phyloP scores from a whole-genome alignment of 2,797 vertebrate species.

The Yasuhikotakia modesta region DNA sequence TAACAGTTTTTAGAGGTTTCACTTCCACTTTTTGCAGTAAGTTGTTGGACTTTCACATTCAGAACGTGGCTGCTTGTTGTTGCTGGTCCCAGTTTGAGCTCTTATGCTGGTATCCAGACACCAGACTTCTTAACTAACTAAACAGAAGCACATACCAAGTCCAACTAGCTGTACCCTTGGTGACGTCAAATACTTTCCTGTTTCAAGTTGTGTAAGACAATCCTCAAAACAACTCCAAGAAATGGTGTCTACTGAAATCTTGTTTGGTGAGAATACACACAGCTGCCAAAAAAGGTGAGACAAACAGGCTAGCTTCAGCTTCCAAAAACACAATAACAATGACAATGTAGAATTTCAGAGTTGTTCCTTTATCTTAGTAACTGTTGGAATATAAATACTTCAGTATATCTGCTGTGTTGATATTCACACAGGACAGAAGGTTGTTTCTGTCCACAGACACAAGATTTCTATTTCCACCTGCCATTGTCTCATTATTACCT shows the following conservation, averaged over 20 bases:
- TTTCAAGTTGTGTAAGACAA: slow-evolving; percentile 21
- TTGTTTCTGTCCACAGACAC: slow-evolving; percentile 58
- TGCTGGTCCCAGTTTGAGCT: not conserved
- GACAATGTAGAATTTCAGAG: slow-evolving; percentile 9
- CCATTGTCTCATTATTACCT: slow-evolving; percentile 48
- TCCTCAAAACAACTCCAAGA: slow-evolving; percentile 38
- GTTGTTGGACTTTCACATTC: not conserved
- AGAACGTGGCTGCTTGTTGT: not conserved
- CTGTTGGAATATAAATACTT: slow-evolving; percentile 59
- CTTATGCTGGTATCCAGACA: not conserved
- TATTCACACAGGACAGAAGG: slow-evolving; percentile 59
- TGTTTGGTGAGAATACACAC: slow-evolving; percentile 28
- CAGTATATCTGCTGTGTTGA: slow-evolving; percentile 51
- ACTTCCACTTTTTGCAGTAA: not conserved
- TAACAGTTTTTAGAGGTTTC: not conserved
- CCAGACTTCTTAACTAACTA: not conserved
- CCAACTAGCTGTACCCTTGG: not conserved
- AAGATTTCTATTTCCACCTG: slow-evolving; percentile 51
- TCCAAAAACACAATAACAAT: slow-evolving; percentile 23
- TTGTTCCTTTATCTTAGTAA: slow-evolving; percentile 45
- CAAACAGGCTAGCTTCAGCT: slow-evolving; percentile 23
- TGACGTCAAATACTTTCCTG: not conserved
- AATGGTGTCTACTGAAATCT: slow-evolving; percentile 37
- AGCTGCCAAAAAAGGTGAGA: not conserved
- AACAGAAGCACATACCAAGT: not conserved